Evolutionary conservation across 2,113 vertebrate species (phyloP).

Genomic region (Sardina pilchardus): DNA sequence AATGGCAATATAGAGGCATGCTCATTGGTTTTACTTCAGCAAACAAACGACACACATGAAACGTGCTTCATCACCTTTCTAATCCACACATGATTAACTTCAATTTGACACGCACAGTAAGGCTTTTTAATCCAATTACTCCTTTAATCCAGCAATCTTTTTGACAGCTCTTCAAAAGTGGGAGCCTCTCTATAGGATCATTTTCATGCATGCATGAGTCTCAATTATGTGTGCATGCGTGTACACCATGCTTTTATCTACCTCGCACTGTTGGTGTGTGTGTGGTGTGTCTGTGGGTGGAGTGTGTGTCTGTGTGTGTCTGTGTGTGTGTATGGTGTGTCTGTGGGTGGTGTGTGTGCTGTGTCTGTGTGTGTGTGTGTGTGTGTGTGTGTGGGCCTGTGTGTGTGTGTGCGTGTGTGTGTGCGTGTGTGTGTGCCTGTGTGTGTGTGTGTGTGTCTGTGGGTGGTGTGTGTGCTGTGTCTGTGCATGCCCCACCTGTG

Average conservation of each 20-base stretch:
- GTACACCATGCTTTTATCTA: background rate
- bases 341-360: background rate
- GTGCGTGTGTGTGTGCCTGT: background rate
- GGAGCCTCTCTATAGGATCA: background rate
- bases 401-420: background rate
- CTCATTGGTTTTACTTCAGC: background rate
- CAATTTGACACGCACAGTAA: constrained; percentile 16
- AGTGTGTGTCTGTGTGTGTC: background rate
- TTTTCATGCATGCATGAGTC: constrained; percentile 14
- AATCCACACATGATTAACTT: constrained; percentile 12
- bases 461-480: background rate
- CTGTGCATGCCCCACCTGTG: background rate
- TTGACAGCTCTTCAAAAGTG: constrained; percentile 17
- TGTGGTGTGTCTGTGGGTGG: background rate
- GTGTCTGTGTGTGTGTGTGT: background rate
- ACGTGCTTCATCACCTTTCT: background rate
- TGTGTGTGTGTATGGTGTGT: background rate
- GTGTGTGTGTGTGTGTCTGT: background rate
- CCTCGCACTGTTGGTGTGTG: background rate
- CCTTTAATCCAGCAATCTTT: constrained; percentile 19
- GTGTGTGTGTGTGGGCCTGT: background rate
- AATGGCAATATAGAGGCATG: background rate
- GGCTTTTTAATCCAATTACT: constrained; percentile 17
- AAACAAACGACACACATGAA: background rate
- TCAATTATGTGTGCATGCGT: background rate